Evolutionary conservation across 2,113 vertebrate genomes (phyloP).

Genomic region (Neotoma lepida): DNA sequence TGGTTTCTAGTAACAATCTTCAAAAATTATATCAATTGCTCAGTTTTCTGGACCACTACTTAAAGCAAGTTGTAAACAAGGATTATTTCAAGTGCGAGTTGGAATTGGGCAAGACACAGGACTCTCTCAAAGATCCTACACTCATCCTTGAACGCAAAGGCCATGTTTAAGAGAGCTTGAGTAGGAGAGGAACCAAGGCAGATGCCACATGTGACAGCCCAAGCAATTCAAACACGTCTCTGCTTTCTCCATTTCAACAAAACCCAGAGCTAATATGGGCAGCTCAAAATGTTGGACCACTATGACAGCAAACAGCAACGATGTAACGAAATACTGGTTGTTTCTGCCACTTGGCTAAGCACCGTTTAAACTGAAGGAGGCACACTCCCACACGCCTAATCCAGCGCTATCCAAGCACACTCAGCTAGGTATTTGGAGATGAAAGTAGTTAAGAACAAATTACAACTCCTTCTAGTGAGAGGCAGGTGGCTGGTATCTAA

Average conservation of each 20-base stretch:
- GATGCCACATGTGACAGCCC: not conserved
- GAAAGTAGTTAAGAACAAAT: not conserved
- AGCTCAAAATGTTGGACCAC: not conserved
- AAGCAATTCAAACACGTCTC: not conserved
- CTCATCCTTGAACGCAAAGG: not conserved
- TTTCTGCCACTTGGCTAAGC: not conserved
- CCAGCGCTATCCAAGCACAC: not conserved
- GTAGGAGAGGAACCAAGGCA: not conserved
- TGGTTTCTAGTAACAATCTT: constrained; percentile 27
- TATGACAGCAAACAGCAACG: not conserved
- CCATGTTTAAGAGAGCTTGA: not conserved
- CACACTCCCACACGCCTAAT: not conserved
- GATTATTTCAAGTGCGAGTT: constrained; percentile 26
- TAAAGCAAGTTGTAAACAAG: not conserved
- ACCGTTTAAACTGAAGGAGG: constrained; percentile 10
- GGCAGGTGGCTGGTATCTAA: constrained; percentile 14
- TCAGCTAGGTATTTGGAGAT: not conserved
- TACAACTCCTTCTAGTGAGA: constrained; percentile 34
- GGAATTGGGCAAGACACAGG: not conserved
- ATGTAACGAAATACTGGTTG: not conserved
- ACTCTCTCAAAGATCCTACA: constrained; percentile 7
- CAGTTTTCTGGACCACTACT: not conserved
- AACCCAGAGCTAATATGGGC: not conserved
- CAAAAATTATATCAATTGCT: not conserved
- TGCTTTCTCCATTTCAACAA: not conserved